phyloP scores from a whole-genome alignment of 1,140 invertebrate species.

The Piezodorus guildinii region DNA sequence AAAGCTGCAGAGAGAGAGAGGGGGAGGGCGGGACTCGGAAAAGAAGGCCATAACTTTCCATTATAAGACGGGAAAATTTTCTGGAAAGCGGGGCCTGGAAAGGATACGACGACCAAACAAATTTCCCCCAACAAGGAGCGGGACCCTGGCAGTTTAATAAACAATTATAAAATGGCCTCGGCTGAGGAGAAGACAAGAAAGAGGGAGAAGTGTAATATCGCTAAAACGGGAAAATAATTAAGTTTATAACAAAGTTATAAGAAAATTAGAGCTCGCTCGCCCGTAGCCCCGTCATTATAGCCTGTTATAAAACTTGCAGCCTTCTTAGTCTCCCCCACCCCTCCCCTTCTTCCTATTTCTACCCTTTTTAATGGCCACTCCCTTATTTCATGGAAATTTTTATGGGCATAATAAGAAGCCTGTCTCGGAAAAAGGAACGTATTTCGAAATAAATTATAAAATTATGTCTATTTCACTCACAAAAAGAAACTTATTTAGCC shows the following conservation, averaged over 20 bases:
- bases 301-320: constrained; percentile 21
- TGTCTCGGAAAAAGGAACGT: too few relatives aligned
- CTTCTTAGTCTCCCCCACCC: not conserved
- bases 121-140: not conserved
- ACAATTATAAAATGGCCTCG: constrained; percentile 22
- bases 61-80: too few relatives aligned
- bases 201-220: constrained; percentile 17
- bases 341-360: constrained; percentile 2
- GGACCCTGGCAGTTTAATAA: constrained; percentile 13
- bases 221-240: constrained; percentile 25
- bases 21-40: too few relatives aligned
- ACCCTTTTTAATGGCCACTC: not conserved
- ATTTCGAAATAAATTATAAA: too few relatives aligned
- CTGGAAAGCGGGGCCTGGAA: too few relatives aligned
- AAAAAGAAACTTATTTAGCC: too few relatives aligned
- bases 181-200: not conserved
- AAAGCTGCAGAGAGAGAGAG: too few relatives aligned
- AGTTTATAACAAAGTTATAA: constrained; percentile 25
- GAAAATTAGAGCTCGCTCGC: constrained; percentile 21
- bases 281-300: constrained; percentile 17
- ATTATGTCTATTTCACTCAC: too few relatives aligned
- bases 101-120: too few relatives aligned
- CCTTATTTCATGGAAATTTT: too few relatives aligned
- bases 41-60: too few relatives aligned
- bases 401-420: too few relatives aligned